A percentile compares a stretch with the other conserved stretches of the same genome.
Conservation (phyloP, 2,888 invertebrate genomes). For the Pachymerium ferrugineum region DNA sequence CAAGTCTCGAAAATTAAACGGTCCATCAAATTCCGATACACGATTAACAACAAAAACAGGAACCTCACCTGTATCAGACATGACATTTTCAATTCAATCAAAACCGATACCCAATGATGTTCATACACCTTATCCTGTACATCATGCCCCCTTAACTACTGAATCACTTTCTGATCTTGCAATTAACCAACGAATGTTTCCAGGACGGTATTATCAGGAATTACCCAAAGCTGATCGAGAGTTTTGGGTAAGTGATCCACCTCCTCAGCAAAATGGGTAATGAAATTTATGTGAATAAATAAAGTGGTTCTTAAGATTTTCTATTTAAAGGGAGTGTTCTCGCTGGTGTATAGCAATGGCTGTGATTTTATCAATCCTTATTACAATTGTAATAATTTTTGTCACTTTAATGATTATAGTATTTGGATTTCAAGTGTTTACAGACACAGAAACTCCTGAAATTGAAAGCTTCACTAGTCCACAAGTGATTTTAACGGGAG, state of each 20-base stretch:
- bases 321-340: background rate
- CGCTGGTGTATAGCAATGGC: background rate
- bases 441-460: background rate
- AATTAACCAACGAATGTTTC: no score
- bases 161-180: no score
- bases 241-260: background rate
- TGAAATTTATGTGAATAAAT: background rate
- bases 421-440: background rate
- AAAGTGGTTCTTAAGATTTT: background rate
- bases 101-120: no score
- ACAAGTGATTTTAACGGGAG: no score
- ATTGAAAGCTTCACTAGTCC: background rate
- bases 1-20: background rate
- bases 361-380: background rate
- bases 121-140: no score
- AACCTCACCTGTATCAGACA: background rate
- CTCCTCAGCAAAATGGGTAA: background rate
- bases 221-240: no score
- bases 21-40: background rate
- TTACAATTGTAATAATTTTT: background rate
- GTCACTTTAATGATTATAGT: background rate
- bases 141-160: no score
- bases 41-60: background rate
- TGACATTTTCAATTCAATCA: no score
- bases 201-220: no score